These are phyloP conservation scores for Drosophila equinoxialis DNA, from an alignment of 1,140 invertebrate species.

Conservation along the genomic window DNA sequence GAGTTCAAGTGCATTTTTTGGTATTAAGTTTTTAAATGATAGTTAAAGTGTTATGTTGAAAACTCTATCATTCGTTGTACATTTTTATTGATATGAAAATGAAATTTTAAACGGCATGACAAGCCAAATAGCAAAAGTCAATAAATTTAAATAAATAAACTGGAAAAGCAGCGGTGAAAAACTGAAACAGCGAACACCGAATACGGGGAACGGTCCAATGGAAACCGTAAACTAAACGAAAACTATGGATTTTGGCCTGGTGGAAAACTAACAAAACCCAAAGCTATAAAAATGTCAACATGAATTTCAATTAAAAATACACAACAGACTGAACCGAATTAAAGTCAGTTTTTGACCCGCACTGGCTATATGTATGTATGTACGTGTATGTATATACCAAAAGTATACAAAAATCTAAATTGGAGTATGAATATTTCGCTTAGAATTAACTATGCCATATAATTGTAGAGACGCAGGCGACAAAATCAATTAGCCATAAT, in stretches of 20 bases:
- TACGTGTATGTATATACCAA: neutral
- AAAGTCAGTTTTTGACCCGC: neutral
- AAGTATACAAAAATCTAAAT: constrained; percentile 1
- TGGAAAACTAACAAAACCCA: constrained; percentile 15
- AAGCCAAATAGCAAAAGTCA: constrained; percentile 27
- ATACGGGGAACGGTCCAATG: neutral
- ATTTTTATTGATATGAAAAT: constrained; percentile 22
- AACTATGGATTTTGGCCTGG: constrained; percentile 13
- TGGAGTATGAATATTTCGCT: constrained; percentile 2
- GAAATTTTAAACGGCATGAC: constrained; percentile 15
- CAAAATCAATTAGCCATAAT: constrained; percentile 7
- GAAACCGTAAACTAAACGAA: constrained; percentile 1
- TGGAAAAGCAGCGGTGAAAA: constrained; percentile 11
- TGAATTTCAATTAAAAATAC: constrained; percentile 32
- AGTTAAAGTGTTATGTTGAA: no score
- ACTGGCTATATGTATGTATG: neutral
- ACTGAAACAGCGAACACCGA: no score
- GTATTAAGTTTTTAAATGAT: no score
- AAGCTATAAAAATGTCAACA: constrained; percentile 31
- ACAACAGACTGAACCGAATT: constrained; percentile 13
- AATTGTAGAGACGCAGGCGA: constrained; percentile 8
- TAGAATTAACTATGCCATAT: constrained; percentile 12
- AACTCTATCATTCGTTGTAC: neutral
- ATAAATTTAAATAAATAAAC: constrained; percentile 33
- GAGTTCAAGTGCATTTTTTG: no score